Base-by-base conservation (phyloP, 2,113 vertebrate genomes). In the Orthonyx spaldingii region DNA sequence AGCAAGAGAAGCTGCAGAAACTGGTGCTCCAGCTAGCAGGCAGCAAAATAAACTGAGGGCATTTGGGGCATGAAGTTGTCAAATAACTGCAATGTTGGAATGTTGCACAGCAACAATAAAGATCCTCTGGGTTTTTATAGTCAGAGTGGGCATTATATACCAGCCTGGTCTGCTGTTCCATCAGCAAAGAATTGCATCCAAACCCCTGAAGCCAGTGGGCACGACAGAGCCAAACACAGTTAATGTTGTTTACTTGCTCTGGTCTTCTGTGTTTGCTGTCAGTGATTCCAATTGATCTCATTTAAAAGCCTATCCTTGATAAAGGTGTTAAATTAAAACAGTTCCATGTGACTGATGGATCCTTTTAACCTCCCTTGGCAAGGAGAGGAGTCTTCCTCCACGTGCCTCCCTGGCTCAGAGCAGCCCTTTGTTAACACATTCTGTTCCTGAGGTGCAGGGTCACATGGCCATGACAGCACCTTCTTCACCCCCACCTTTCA, bases 91-190 rank as follows among this genome's bases (percentile, higher is more conserved):
- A 14, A 4, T 23, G 57, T 32, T 85, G 84, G 80, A 83, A 68
- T 49, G 76, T 78, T 90, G 79, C 50, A 3, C 71, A 94, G 92
- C 92, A 96, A 84, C 66, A 69, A 13, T 39, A 49, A 77, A 90
- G 64, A 78, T 84, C 11, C 47, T 83, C 35, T 52, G 24, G 56
- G 57, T 10, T 87, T 90, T 91, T 94, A 20, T 37, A 42, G 65
- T 12, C 53, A 65, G 69, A 63, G 18, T 18, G 59, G 92, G 71
- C 55, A 37, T 47, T 74, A 39, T 18, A 17, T 4, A 15, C 57
- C 59, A 65, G 76, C 68, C 61, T 4, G 4, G 55, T 39, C 39
- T 80, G 63, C 90, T 24, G 6, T 63, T 46, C 59, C 11, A 1
- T 52, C 56, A 44, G 60, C 9, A 59, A 74, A 75, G 41, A 70